Conservation (phyloP, 1,140 invertebrate species). For the Samia ricini region DNA sequence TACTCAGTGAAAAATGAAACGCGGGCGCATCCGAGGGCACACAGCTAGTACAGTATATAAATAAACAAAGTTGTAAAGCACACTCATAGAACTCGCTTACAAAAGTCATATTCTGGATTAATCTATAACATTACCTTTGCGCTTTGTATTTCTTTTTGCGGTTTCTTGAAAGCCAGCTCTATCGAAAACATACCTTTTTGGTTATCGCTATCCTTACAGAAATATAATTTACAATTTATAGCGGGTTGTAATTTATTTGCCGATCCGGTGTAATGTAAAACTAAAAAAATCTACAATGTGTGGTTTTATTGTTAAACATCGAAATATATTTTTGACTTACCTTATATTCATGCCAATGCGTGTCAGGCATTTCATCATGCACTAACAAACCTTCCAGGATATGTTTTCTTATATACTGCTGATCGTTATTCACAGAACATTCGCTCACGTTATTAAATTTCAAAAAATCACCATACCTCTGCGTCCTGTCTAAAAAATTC, state of each 20-base stretch:
- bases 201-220: background rate
- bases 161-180: background rate
- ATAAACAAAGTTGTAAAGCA: too few relatives aligned
- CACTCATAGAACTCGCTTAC: too few relatives aligned
- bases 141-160: too few relatives aligned
- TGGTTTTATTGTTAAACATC: too few relatives aligned
- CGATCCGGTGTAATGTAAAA: background rate
- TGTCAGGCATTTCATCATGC: constrained; percentile 33
- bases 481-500: constrained; percentile 33
- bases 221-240: background rate
- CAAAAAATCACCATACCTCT: constrained; percentile 37
- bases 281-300: too few relatives aligned
- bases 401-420: constrained; percentile 27
- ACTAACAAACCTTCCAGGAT: constrained; percentile 38
- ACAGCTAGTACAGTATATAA: too few relatives aligned
- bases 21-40: too few relatives aligned
- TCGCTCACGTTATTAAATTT: constrained; percentile 38
- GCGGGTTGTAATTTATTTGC: background rate
- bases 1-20: too few relatives aligned
- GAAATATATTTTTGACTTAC: constrained; percentile 35
- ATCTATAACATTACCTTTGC: too few relatives aligned
- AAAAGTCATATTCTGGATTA: too few relatives aligned
- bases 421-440: constrained; percentile 25
- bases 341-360: constrained; percentile 57
- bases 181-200: background rate